phyloP scores from a whole-genome alignment of 2,113 vertebrate species.

The Anthoscopus minutus region DNA sequence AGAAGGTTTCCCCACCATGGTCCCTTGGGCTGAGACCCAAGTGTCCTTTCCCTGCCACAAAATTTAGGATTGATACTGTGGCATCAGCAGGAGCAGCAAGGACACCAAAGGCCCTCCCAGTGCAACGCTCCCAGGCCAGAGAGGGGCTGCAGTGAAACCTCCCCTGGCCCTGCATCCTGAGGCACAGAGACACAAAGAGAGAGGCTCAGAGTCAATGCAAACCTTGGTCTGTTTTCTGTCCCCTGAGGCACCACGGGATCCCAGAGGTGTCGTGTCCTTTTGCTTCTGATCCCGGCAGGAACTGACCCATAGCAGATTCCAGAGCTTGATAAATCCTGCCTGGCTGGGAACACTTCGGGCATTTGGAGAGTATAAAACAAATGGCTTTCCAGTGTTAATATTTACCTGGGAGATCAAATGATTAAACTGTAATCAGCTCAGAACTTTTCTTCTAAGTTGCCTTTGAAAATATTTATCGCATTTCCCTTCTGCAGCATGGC shows the following conservation, averaged over 20 bases:
- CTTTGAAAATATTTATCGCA: background rate
- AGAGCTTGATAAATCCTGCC: background rate
- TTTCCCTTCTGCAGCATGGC: background rate
- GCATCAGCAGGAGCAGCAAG: background rate
- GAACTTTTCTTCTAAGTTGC: background rate
- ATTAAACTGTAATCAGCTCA: background rate
- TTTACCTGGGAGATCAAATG: background rate
- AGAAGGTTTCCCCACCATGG: accelerated
- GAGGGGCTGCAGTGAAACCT: background rate
- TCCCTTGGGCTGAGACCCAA: background rate
- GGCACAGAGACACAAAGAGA: background rate
- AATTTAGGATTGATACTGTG: background rate
- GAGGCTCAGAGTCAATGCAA: background rate
- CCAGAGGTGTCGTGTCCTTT: accelerated
- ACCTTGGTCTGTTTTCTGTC: background rate
- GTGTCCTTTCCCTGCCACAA: background rate
- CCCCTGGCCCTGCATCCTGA: background rate
- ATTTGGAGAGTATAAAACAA: background rate
- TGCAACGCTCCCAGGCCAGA: accelerated
- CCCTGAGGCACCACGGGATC: background rate
- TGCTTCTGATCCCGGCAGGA: background rate
- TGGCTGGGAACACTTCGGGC: background rate
- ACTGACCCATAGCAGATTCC: background rate
- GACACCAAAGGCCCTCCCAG: accelerated
- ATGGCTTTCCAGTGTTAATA: background rate